Conservation (phyloP, 2,113 vertebrate species). For the Phaethon lepturus region DNA sequence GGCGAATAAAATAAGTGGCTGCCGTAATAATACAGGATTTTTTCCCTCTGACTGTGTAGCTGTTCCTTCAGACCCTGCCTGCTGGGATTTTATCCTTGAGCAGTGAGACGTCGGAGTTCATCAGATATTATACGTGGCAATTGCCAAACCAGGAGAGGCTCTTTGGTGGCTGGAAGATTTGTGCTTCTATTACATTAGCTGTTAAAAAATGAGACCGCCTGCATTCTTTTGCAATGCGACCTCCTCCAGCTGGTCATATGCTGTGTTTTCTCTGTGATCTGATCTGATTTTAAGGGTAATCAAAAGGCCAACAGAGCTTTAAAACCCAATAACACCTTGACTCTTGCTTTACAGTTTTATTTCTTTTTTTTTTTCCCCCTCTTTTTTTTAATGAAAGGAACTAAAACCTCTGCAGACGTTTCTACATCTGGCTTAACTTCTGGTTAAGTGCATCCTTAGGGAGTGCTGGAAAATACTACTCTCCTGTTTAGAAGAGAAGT, state of each 20-base stretch:
- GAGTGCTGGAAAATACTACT: slow-evolving; percentile 57
- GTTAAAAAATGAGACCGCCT: slow-evolving; percentile 55
- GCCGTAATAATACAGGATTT: slow-evolving; percentile 11
- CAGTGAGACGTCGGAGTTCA: slow-evolving; percentile 17
- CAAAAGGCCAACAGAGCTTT: slow-evolving; percentile 48
- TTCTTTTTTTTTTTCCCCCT: not conserved
- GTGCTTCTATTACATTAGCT: slow-evolving; percentile 30
- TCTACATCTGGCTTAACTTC: slow-evolving; percentile 31
- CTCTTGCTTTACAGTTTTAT: not conserved
- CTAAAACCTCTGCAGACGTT: not conserved
- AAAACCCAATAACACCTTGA: slow-evolving; percentile 28
- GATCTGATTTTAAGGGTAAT: slow-evolving; percentile 47
- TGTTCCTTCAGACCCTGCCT: slow-evolving; percentile 9
- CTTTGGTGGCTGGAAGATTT: slow-evolving; percentile 50
- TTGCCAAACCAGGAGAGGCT: slow-evolving; percentile 43
- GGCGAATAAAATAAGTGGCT: not conserved
- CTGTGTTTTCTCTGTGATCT: slow-evolving; percentile 36
- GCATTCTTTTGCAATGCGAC: slow-evolving; percentile 60
- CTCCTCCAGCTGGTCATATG: slow-evolving; percentile 25
- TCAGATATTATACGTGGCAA: slow-evolving; percentile 43
- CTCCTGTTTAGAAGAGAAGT: slow-evolving; percentile 44
- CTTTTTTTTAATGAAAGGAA: slow-evolving; percentile 9
- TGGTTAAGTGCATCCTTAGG: not conserved
- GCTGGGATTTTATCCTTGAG: slow-evolving; percentile 35
- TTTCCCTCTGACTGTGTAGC: slow-evolving; percentile 24